Conservation (phyloP, 30 jellyfish, hydroid and myxozoan species). For the Cassiopea xamachana region DNA sequence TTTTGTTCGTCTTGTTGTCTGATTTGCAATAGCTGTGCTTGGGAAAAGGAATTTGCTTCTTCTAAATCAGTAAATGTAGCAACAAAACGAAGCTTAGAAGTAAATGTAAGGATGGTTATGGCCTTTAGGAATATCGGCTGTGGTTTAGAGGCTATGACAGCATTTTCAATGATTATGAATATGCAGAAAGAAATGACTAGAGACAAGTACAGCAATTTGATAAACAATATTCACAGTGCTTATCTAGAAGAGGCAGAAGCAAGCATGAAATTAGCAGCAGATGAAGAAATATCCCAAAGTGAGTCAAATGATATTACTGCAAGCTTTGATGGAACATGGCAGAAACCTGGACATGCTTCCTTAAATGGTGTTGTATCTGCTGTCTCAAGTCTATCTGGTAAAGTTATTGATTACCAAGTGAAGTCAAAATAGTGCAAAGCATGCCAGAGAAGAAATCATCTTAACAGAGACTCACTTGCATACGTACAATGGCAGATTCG, state of each 20-base stretch:
- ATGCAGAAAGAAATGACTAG: conserved; percentile 2
- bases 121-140: not conserved
- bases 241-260: conserved; percentile 19
- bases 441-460: not conserved
- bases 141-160: conserved; percentile 5
- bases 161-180: conserved; percentile 7
- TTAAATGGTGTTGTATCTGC: conserved; percentile 37
- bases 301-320: conserved; percentile 16
- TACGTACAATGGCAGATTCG: not conserved
- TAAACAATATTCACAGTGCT: conserved; percentile 2
- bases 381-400: conserved; percentile 5
- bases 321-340: conserved; percentile 61
- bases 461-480: not conserved
- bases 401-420: conserved; percentile 19
- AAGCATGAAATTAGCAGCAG: conserved; percentile 32
- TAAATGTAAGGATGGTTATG: not conserved
- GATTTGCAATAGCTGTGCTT: conserved; percentile 14
- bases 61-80: not conserved
- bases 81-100: conserved; percentile 7
- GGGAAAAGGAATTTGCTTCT: conserved; percentile 4
- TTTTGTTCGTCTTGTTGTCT: not conserved
- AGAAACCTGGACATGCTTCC: conserved; percentile 50
- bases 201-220: conserved; percentile 1
- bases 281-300: not conserved
- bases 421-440: conserved; percentile 23